Evolutionary conservation across 1,140 invertebrate genomes (phyloP).

Genomic region (Cotesia chilonis): DNA sequence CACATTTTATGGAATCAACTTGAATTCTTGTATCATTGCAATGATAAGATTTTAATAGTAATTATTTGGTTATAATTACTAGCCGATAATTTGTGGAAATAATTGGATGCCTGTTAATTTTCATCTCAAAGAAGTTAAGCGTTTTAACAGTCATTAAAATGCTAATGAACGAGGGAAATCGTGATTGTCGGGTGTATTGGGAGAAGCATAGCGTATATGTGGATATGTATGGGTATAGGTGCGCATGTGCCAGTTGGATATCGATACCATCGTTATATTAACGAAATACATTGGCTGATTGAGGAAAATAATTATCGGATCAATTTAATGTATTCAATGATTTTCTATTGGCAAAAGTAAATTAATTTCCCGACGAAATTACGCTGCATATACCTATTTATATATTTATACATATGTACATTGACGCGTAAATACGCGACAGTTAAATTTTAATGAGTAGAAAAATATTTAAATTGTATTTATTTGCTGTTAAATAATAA

Average conservation of each 20-base stretch:
- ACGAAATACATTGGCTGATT: too few species aligned
- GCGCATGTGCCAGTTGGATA: background rate
- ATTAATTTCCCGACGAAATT: too few species aligned
- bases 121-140: conserved; percentile 34
- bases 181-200: too few species aligned
- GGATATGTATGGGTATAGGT: background rate
- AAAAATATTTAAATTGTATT: background rate
- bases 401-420: background rate
- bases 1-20: too few species aligned
- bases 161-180: conserved; percentile 29
- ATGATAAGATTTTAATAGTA: background rate
- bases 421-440: background rate
- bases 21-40: too few species aligned
- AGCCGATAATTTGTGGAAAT: conserved; percentile 5
- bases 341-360: too few species aligned
- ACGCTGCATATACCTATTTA: too few species aligned
- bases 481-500: background rate
- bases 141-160: conserved; percentile 37
- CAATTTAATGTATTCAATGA: too few species aligned
- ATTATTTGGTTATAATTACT: background rate
- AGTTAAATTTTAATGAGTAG: background rate
- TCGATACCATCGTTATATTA: background rate
- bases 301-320: too few species aligned
- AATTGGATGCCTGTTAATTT: conserved; percentile 36
- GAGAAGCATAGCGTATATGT: background rate